Evolutionary conservation across 2,797 vertebrate genomes (phyloP), one percentile per base, ranked within the genome.

Genomic region (Myotis daubentonii): DNA sequence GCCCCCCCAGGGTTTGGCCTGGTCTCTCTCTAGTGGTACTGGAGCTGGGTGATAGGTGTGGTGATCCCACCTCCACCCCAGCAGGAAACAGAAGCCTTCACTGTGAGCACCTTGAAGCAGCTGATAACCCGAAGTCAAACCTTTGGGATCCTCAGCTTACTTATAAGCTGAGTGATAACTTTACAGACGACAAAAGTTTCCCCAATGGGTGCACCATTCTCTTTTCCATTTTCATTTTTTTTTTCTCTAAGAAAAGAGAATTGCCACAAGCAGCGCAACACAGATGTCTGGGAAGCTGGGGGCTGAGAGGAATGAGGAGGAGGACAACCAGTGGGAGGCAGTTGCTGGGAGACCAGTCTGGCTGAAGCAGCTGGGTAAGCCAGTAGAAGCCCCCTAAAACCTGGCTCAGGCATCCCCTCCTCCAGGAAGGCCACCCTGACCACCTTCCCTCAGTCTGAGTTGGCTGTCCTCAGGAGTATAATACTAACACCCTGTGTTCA

Each of bases 211-310:
- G 22, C 11, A 22, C 22, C 2, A 25, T 13, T 62, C 36, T 91
- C 49, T 74, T 92, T 72, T 88, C 6, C 13, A 0, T n/a, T 78
- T 85, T 62, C n/a, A 53, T 55, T 76, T 70, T 11, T 36, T 49
- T 60, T 72, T 76, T 16, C 55, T 71, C 28, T 88, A 93, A 20
- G 44, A 93, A 80, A 92, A 88, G 25, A 76, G 78, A 87, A 66
- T 53, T 57, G 8, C 22, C 47, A 6, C 23, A 88, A 62, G 20
- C 28, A 36, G 65, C 28, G 11, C 25, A 78, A 53, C 41, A 75
- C 75, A 75, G 82, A 93, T 55, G 81, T 36, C 49, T 76, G 20
- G 4, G 51, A 8, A 80, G 41, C 57, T 5, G 12, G 13, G 49
- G 36, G 20, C 44, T 53, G 65, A 70, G 51, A 70, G 57, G 36